Evolutionary conservation across 2,113 vertebrate genomes (phyloP).

Genomic region (Syngnathus scovelli): DNA sequence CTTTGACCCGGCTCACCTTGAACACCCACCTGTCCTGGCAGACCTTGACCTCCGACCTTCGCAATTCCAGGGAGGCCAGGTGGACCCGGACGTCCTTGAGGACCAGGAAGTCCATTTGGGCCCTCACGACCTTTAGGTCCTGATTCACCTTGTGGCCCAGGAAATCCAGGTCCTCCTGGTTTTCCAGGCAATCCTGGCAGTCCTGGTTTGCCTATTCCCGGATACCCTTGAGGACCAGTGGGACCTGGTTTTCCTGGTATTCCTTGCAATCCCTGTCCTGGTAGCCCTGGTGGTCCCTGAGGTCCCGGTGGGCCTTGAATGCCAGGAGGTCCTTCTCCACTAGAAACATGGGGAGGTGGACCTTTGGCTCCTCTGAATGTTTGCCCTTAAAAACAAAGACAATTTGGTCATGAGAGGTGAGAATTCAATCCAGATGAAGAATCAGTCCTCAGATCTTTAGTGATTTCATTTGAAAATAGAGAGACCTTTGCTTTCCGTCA

Average conservation of each 20-base stretch:
- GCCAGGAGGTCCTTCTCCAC: slow-evolving; percentile 72
- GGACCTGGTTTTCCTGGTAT: slow-evolving; percentile 62
- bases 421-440: neutral
- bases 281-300: slow-evolving; percentile 79
- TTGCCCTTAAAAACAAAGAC: slow-evolving; percentile 42
- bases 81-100: slow-evolving; percentile 66
- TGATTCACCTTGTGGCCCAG: slow-evolving; percentile 62
- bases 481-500: slow-evolving; percentile 83
- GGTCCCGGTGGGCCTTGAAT: slow-evolving; percentile 84
- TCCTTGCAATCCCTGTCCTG: slow-evolving; percentile 71
- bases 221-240: slow-evolving; percentile 65
- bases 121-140: slow-evolving; percentile 63
- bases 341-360: slow-evolving; percentile 39
- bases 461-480: neutral
- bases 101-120: slow-evolving; percentile 60
- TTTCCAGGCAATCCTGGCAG: slow-evolving; percentile 71
- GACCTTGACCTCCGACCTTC: slow-evolving; percentile 80
- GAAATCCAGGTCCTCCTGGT: slow-evolving; percentile 61
- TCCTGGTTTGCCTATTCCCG: slow-evolving; percentile 70
- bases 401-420: neutral
- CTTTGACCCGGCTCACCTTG: slow-evolving; percentile 87
- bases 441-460: neutral
- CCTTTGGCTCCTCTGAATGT: slow-evolving; percentile 78
- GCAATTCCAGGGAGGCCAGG: slow-evolving; percentile 75
- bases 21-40: slow-evolving; percentile 80